These are phyloP conservation scores for Labeo catla DNA, from an alignment of 2,113 vertebrate species.

Conservation along the genomic window DNA sequence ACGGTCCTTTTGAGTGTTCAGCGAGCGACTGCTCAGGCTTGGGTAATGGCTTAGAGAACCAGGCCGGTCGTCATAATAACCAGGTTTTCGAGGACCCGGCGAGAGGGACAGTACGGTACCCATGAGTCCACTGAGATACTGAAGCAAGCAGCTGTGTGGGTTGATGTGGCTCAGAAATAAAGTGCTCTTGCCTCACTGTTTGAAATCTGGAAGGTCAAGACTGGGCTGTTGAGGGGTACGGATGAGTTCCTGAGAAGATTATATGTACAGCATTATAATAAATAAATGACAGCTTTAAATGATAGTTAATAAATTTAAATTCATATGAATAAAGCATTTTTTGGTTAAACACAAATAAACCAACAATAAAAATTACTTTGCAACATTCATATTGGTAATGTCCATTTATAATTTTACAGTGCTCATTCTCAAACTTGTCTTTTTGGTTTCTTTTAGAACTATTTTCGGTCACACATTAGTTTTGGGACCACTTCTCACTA, in stretches of 20 bases:
- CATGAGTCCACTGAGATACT: slow-evolving; percentile 59
- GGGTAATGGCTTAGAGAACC: slow-evolving; percentile 81
- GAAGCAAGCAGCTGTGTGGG: slow-evolving; percentile 24
- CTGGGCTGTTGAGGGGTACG: slow-evolving; percentile 1
- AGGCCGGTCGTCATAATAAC: slow-evolving; percentile 75
- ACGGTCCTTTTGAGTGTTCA: slow-evolving; percentile 77
- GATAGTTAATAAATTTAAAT: neutral
- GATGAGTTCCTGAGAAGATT: slow-evolving; percentile 34
- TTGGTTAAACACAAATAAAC: neutral
- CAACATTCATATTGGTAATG: neutral
- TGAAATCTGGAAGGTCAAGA: slow-evolving; percentile 8
- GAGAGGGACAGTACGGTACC: slow-evolving; percentile 82
- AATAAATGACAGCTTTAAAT: neutral
- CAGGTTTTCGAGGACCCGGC: slow-evolving; percentile 75
- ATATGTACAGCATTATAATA: slow-evolving; percentile 8
- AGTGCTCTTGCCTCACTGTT: slow-evolving; percentile 20
- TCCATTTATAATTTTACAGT: neutral
- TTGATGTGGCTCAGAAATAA: slow-evolving; percentile 3
- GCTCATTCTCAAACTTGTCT: neutral
- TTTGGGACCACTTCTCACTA: too few species aligned
- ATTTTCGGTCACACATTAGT: too few species aligned
- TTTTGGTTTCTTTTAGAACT: neutral
- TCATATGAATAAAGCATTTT: neutral
- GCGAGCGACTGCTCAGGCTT: slow-evolving; percentile 76
- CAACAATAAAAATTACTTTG: neutral